These are phyloP conservation scores for Cotesia chilonis DNA, from an alignment of 1,140 invertebrate genomes.

Conservation along the genomic window DNA sequence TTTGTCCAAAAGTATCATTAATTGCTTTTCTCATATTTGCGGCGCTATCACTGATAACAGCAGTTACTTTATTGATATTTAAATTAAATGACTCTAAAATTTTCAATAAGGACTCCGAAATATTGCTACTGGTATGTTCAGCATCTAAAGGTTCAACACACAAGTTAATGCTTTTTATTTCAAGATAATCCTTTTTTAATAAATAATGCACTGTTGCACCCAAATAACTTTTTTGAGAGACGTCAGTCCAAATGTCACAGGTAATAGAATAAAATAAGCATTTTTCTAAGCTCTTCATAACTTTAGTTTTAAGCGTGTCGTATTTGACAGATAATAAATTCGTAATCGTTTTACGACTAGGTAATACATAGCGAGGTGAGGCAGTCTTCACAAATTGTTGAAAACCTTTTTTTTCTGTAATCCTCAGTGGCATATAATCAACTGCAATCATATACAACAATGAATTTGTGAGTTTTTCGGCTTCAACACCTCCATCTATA, in stretches of 20 bases:
- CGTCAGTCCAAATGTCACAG: conserved; percentile 39
- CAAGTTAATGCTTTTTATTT: conserved; percentile 22
- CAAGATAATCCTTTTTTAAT: conserved; percentile 3
- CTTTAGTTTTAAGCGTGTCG: conserved; percentile 17
- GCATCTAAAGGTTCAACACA: conserved; percentile 27
- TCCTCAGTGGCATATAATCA: conserved; percentile 42
- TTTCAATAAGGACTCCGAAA: conserved; percentile 4
- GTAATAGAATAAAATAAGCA: conserved; percentile 27
- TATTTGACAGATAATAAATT: conserved; percentile 36
- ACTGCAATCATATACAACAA: conserved; percentile 49
- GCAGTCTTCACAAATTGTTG: conserved; percentile 43
- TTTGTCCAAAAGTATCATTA: conserved; percentile 11
- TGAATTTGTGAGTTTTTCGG: conserved; percentile 29
- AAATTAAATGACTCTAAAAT: conserved; percentile 23
- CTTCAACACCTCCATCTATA: not conserved
- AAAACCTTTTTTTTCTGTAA: conserved; percentile 48
- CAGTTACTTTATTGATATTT: conserved; percentile 13
- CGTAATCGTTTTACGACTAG: conserved; percentile 40
- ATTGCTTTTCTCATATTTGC: conserved; percentile 29
- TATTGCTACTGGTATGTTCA: conserved; percentile 22
- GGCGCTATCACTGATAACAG: conserved; percentile 20
- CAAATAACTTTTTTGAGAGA: conserved; percentile 33
- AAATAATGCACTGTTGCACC: conserved; percentile 38
- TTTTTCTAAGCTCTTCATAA: not conserved
- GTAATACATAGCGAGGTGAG: conserved; percentile 43